Conservation (phyloP, 1,140 invertebrate species). For the Tribolium castaneum region DNA sequence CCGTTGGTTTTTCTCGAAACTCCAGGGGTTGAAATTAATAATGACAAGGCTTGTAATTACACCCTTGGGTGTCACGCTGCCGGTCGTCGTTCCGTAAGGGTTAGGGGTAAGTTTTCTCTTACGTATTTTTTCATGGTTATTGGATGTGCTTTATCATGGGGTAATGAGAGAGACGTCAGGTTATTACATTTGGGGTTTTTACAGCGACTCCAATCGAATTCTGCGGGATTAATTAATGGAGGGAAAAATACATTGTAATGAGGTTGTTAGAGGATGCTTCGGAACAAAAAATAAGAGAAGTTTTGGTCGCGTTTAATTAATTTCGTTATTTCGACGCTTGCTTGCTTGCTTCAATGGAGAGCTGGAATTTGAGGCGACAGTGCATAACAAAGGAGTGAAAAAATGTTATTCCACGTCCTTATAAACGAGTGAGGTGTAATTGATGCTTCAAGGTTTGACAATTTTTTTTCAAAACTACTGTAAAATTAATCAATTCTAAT, state of each 20-base stretch:
- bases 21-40: conserved; percentile 15
- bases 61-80: conserved; percentile 16
- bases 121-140: not conserved
- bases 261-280: not conserved
- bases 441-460: no score
- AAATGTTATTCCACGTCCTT: not conserved
- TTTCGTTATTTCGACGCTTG: not conserved
- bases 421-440: no score
- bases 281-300: not conserved
- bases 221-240: conserved; percentile 3
- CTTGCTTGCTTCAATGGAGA: not conserved
- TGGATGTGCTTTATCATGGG: not conserved
- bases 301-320: not conserved
- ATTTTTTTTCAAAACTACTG: no score
- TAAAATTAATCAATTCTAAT: no score
- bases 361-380: not conserved
- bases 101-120: not conserved
- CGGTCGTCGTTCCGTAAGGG: not conserved
- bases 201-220: not conserved
- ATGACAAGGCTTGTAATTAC: conserved; percentile 26
- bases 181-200: no score
- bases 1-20: conserved; percentile 4
- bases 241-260: not conserved
- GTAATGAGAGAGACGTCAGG: not conserved
- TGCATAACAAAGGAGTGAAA: not conserved